Evolutionary conservation across 2,113 vertebrate species (phyloP).

Genomic region (Labeo rohita): DNA sequence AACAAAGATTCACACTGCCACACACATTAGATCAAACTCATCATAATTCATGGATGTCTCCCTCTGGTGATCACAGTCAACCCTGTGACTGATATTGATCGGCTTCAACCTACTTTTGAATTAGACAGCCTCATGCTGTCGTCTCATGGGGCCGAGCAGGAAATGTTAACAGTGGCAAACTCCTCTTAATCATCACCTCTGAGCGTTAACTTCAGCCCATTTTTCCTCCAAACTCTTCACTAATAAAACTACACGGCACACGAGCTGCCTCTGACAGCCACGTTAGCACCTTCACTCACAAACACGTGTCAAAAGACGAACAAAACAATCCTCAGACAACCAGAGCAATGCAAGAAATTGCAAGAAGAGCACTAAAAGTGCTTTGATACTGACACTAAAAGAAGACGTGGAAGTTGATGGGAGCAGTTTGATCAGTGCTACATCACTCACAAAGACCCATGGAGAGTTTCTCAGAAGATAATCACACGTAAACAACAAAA

Average conservation of each 20-base stretch:
- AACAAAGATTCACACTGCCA: background rate
- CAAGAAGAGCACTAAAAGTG: background rate
- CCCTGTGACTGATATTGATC: slow-evolving; percentile 69
- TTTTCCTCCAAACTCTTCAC: slow-evolving; percentile 61
- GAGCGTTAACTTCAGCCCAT: slow-evolving; percentile 67
- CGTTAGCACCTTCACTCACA: background rate
- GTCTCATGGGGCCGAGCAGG: slow-evolving; percentile 44
- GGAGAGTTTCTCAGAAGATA: slow-evolving; percentile 27
- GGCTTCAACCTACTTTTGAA: slow-evolving; percentile 76
- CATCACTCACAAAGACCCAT: slow-evolving; percentile 2
- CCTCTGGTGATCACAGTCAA: slow-evolving; percentile 58
- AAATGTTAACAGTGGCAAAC: slow-evolving; percentile 68
- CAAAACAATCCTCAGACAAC: slow-evolving; percentile 23
- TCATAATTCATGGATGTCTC: slow-evolving; percentile 35
- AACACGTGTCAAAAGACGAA: background rate
- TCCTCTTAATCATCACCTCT: slow-evolving; percentile 71
- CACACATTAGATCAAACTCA: slow-evolving; percentile 7
- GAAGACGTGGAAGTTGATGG: slow-evolving; percentile 4
- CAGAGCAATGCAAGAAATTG: background rate
- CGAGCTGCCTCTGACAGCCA: background rate
- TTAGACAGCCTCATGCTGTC: slow-evolving; percentile 60
- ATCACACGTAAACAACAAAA: slow-evolving; percentile 35
- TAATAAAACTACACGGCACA: slow-evolving; percentile 59
- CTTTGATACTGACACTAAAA: slow-evolving; percentile 16
- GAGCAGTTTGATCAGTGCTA: slow-evolving; percentile 10